These are phyloP conservation scores for Pharmacophagus antenor DNA, from an alignment of 2,888 invertebrate genomes.

Conservation along the genomic window DNA sequence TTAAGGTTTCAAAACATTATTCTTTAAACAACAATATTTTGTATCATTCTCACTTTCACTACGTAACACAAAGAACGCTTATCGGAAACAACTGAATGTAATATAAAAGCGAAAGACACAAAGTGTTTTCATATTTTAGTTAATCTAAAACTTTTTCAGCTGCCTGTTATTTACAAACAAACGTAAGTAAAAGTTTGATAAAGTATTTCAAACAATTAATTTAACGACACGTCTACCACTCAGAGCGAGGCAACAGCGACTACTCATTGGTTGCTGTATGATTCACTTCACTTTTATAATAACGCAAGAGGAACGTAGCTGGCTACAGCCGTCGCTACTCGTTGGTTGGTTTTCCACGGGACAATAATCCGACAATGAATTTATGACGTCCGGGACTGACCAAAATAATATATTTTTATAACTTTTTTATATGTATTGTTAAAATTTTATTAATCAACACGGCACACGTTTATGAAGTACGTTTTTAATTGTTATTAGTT, in stretches of 20 bases:
- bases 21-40: conserved; percentile 21
- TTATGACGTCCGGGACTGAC: not conserved
- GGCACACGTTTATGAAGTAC: too few species aligned
- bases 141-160: conserved; percentile 14
- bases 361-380: conserved; percentile 3
- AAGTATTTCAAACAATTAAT: conserved; percentile 2
- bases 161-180: conserved; percentile 39
- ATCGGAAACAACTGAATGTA: conserved; percentile 8
- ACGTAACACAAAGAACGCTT: conserved; percentile 15
- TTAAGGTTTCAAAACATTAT: not conserved
- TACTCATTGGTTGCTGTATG: conserved; percentile 31
- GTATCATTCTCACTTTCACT: conserved; percentile 27
- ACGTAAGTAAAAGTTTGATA: conserved; percentile 44
- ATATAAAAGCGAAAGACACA: not conserved
- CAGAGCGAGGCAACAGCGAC: conserved; percentile 34
- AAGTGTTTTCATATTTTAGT: conserved; percentile 12
- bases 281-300: conserved; percentile 35
- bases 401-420: too few species aligned
- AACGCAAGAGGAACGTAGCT: conserved; percentile 26
- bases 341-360: conserved; percentile 12
- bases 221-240: conserved; percentile 27
- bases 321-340: conserved; percentile 3
- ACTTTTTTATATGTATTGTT: too few species aligned
- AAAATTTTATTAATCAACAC: too few species aligned
- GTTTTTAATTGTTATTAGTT: too few species aligned